A percentile compares a stretch with the other conserved stretches of the same genome.
phyloP scores from a whole-genome alignment of 2,113 vertebrate species.

The Galemys pyrenaicus region DNA sequence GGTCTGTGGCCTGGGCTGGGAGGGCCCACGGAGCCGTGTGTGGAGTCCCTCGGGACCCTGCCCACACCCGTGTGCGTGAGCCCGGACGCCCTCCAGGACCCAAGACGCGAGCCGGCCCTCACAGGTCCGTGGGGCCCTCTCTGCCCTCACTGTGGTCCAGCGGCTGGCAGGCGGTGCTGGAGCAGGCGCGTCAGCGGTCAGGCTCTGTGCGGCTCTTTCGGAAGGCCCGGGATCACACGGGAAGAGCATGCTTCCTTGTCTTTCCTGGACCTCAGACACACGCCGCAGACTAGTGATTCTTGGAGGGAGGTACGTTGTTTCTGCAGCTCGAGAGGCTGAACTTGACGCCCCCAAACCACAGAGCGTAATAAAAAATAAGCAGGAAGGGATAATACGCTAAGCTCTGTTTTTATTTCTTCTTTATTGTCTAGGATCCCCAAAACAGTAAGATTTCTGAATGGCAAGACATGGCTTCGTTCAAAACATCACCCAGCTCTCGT shows the following conservation, averaged over 20 bases:
- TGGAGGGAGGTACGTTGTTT: neutral
- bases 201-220: no score
- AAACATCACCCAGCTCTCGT: slow-evolving; percentile 82
- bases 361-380: neutral
- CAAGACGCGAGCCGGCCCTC: no score
- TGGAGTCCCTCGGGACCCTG: no score
- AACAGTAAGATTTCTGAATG: slow-evolving; percentile 84
- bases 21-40: no score
- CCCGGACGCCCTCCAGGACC: no score
- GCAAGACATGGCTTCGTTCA: slow-evolving; percentile 75
- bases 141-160: no score
- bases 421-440: slow-evolving; percentile 81
- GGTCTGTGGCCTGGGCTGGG: no score
- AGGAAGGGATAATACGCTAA: neutral
- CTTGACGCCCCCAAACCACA: neutral
- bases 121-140: no score
- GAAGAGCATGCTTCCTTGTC: neutral
- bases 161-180: no score
- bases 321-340: neutral
- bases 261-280: neutral
- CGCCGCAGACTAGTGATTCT: neutral
- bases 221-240: slow-evolving; percentile 2
- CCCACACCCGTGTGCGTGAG: no score
- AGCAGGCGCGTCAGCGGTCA: no score
- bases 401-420: slow-evolving; percentile 7